Conservation (phyloP, 2,797 vertebrate species). For the Cryptoprocta ferox region DNA sequence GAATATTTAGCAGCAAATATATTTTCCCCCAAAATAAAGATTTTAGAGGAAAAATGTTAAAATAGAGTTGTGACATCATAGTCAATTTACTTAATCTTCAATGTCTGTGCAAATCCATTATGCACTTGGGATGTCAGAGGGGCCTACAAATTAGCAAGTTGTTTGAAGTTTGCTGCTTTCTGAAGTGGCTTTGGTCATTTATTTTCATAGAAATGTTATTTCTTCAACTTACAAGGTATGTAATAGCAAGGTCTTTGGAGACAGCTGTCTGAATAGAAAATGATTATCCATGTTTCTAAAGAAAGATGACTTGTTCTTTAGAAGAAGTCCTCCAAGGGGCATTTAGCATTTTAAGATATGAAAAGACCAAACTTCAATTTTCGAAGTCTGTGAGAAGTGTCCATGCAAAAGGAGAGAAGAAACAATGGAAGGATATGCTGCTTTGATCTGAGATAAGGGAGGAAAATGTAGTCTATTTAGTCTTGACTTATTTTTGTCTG, state of each 20-base stretch:
- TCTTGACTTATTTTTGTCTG: not conserved
- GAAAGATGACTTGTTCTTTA: constrained; percentile 72
- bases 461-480: not conserved
- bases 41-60: constrained; percentile 57
- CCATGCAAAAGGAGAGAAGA: not conserved
- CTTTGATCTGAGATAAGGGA: not conserved
- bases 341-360: constrained; percentile 53
- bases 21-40: constrained; percentile 28
- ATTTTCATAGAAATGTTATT: constrained; percentile 80
- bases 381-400: not conserved
- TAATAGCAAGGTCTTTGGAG: constrained; percentile 77
- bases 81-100: constrained; percentile 66
- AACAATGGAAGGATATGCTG: not conserved
- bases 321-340: constrained; percentile 49
- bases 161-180: constrained; percentile 74
- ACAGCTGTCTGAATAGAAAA: constrained; percentile 79
- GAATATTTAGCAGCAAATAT: constrained; percentile 64
- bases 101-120: constrained; percentile 73
- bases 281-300: constrained; percentile 71
- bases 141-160: constrained; percentile 74
- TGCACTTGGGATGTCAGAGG: constrained; percentile 71
- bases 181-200: constrained; percentile 79
- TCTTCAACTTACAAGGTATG: constrained; percentile 73
- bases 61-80: constrained; percentile 72
- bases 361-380: constrained; percentile 58